These are phyloP conservation scores for Lichenostomus cassidix DNA, from an alignment of 2,113 vertebrate genomes.

Conservation along the genomic window DNA sequence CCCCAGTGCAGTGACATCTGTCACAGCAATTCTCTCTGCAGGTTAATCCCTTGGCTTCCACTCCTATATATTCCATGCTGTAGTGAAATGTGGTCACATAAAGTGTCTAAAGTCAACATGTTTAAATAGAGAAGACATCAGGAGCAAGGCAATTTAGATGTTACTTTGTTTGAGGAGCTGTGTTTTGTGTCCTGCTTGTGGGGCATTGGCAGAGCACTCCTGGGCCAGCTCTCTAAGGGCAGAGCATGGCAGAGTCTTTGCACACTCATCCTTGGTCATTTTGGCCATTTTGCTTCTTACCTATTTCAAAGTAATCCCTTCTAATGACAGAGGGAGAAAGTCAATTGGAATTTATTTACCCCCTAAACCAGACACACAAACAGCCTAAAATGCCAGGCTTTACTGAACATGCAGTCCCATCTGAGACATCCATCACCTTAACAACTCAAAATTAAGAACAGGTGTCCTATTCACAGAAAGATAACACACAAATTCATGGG, in stretches of 20 bases:
- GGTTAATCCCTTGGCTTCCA: neutral
- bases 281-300: neutral
- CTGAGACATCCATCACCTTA: neutral
- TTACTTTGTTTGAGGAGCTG: neutral
- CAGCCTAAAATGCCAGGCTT: neutral
- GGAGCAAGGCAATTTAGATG: neutral
- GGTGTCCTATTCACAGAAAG: neutral
- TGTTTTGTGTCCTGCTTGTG: neutral
- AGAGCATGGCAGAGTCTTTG: neutral
- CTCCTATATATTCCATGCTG: neutral
- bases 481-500: neutral
- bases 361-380: neutral
- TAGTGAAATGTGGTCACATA: rapidly evolving
- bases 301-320: neutral
- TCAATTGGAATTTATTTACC: neutral
- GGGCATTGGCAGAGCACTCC: neutral
- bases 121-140: neutral
- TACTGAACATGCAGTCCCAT: neutral
- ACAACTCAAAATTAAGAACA: neutral
- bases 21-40: neutral
- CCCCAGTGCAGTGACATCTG: neutral
- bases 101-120: neutral
- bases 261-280: neutral
- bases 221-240: neutral
- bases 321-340: neutral